Evolutionary conservation across 2,113 vertebrate genomes (phyloP).

Genomic region (Cyprinodon tularosa): DNA sequence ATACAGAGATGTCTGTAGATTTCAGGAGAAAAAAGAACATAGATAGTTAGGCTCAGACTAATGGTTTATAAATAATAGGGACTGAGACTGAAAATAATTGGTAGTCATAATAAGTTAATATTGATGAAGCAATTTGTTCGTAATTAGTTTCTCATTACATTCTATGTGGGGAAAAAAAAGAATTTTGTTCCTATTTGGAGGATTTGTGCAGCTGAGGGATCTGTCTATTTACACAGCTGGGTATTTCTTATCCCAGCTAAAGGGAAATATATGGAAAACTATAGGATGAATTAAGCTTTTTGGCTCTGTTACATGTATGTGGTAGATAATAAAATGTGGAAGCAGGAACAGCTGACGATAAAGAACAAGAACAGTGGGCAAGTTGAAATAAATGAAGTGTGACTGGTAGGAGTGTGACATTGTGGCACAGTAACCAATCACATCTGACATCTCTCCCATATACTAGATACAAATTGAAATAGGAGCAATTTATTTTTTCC

Average conservation of each 20-base stretch:
- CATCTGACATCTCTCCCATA: constrained; percentile 26
- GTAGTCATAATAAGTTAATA: not conserved
- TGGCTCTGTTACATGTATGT: not conserved
- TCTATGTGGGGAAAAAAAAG: not conserved
- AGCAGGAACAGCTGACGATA: not conserved
- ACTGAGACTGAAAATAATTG: not conserved
- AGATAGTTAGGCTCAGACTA: not conserved
- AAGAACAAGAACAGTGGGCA: not conserved
- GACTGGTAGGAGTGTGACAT: constrained; percentile 3
- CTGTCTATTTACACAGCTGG: not conserved
- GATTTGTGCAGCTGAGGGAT: too few species aligned
- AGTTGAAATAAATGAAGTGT: constrained; percentile 35
- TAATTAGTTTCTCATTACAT: not conserved
- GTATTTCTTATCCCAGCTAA: not conserved
- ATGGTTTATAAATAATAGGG: not conserved
- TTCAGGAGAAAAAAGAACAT: too few species aligned
- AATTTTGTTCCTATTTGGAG: too few species aligned
- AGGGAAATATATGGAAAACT: not conserved
- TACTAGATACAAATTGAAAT: constrained; percentile 39
- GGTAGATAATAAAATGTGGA: not conserved
- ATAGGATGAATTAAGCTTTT: constrained; percentile 6
- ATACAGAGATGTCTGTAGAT: too few species aligned
- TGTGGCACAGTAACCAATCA: not conserved
- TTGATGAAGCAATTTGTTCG: not conserved
- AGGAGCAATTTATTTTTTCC: constrained; percentile 28